Evolutionary conservation across 2,797 vertebrate genomes (phyloP), one percentile per base, ranked within the genome.

Genomic region (Sciaenops ocellatus): DNA sequence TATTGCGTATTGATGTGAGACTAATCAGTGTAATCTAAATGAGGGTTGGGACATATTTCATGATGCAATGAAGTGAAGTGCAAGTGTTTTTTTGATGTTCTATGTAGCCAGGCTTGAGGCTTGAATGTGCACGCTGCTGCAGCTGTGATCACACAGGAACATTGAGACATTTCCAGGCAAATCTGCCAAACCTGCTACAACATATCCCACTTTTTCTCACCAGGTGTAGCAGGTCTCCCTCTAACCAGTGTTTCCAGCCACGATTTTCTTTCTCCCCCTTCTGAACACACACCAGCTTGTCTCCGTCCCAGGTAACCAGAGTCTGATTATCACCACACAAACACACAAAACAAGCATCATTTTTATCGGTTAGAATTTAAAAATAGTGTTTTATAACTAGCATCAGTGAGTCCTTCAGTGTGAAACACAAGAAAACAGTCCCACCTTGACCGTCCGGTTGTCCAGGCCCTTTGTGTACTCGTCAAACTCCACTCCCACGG

Each of bases 161-260:
- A 18, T 24, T 5, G 42, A 0, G 22, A 0, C 13, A 12, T 57
- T 64, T 38, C 9, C 48, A 48, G 42, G 3, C 4, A 67, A 24
- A 78, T 4, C n/a, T n/a, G 20, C n/a, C 17, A 44, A 56, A 48
- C 5, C 26, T 4, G 44, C 59, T 15, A 20, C 18, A 26, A 6
- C 52, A 24, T 3, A 6, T 44, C n/a, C 6, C 1, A 0, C 44
- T 70, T 28, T 63, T 17, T 59, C 96, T 97, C 94, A 99, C 98
- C 96, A 97, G 80, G 81, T 98, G 90, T 41, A 99, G 93, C 72
- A 95, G 51, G 79, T 97, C 97, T 76, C 96, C 98, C 80, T 99
- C 97, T 5, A 99, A 95, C 98, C 98, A 99, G 0, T 98, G 97
- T 82, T 83, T 98, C 98, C 98, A 99, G 80, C 98, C 97, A 0